Base-by-base conservation (phyloP, 2,113 vertebrate species). In the Platycercus adscitus region DNA sequence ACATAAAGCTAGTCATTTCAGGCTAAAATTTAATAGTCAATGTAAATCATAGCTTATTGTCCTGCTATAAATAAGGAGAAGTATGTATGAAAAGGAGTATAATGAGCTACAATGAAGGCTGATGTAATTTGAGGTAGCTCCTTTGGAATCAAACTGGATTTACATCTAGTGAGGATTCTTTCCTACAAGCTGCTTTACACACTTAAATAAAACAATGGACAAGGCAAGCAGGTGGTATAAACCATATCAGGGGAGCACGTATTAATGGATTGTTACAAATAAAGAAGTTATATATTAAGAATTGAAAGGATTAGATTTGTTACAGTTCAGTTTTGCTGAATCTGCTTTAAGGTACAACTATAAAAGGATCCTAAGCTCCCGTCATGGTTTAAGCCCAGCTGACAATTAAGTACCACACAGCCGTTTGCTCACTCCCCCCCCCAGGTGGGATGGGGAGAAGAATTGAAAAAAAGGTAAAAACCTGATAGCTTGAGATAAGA, bases 31-130 rank as follows among this genome's bases (percentile, higher is more conserved):
- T 92, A 90, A 80, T 70, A 72, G 52, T 47, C 35, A 63, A 17
- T 69, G 47, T 83, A 91, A 93, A 84, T 68, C 60, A 69, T 29
- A 88, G 21, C 28, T 93, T 84, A 68, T 84, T 92, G 23, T 60
- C 12, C 28, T 86, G 47, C 29, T 81, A 81, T 81, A 93, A 96
- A 96, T 84, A 88, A 93, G 26, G 28, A 21, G 91, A 86, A 88
- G 76, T 64, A 77, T 50, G 73, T 88, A 77, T 66, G 64, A 61
- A 76, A 89, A 81, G 50, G 66, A 81, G 78, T 17, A 55, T 73
- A 89, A 95, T 82, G 43, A 73, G 17, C n/a, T 65, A 39, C 46
- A 64, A 39, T 52, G 26, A 31, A 79, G 41, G 31, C 17, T 86
- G 60, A 56, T 77, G 12, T 37, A 65, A 82, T 88, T 35, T 93